Evolutionary conservation across 2,797 vertebrate genomes (phyloP).

Genomic region (Myotis pilosus): DNA sequence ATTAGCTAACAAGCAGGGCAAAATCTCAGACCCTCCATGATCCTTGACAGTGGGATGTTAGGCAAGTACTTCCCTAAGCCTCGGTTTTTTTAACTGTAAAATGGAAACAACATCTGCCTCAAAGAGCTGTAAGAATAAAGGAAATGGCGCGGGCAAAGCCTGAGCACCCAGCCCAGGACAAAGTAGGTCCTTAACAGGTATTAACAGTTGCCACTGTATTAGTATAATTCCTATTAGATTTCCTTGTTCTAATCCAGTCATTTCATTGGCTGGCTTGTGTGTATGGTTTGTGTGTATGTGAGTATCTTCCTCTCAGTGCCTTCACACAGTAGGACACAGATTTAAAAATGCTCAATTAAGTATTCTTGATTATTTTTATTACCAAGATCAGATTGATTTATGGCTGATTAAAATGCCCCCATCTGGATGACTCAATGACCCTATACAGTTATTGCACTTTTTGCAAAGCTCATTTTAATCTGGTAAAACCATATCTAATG

Average conservation of each 20-base stretch:
- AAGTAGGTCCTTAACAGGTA: not conserved
- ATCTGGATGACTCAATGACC: not conserved
- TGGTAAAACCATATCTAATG: constrained; percentile 1
- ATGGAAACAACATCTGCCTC: not conserved
- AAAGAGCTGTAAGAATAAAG: not conserved
- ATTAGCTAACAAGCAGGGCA: not conserved
- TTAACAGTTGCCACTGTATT: not conserved
- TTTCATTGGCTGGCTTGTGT: not conserved
- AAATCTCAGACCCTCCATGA: not conserved
- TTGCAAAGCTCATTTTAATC: constrained; percentile 36
- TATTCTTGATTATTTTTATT: constrained; percentile 42
- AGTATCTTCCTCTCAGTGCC: not conserved
- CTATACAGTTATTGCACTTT: not conserved
- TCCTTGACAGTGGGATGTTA: not conserved
- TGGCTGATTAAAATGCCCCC: not conserved
- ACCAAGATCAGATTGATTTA: not conserved
- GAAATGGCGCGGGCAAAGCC: not conserved
- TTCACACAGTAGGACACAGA: not conserved
- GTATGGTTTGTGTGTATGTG: not conserved
- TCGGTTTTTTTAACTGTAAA: not conserved
- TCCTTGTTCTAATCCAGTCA: not conserved
- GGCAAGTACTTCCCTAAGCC: not conserved
- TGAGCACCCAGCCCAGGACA: not conserved
- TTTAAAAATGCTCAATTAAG: constrained; percentile 14
- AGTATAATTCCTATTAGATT: not conserved